Evolutionary conservation across 2,113 vertebrate genomes (phyloP).

Genomic region (Mus musculus): DNA sequence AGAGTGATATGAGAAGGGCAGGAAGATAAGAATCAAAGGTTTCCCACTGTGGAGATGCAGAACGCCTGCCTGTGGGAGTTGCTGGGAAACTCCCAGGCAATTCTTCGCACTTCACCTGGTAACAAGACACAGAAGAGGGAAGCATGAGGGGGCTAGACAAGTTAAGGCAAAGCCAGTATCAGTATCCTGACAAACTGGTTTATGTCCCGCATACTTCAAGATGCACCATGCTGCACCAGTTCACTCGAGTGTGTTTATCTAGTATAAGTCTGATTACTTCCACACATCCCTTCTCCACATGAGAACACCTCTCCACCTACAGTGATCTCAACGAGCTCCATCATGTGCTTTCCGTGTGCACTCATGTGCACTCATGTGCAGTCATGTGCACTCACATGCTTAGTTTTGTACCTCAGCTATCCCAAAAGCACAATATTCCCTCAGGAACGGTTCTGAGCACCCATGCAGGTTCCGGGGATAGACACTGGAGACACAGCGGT

Average conservation of each 20-base stretch:
- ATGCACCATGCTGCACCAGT: not conserved
- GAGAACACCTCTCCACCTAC: slow-evolving; percentile 12
- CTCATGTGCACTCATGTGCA: not conserved
- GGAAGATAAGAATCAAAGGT: slow-evolving; percentile 50
- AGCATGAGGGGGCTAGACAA: not conserved
- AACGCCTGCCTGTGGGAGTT: not conserved
- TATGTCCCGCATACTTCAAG: slow-evolving; percentile 39
- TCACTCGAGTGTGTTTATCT: not conserved
- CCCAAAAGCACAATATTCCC: slow-evolving; percentile 11
- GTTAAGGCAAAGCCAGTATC: slow-evolving; percentile 37
- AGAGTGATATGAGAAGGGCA: slow-evolving; percentile 58
- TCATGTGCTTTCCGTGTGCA: not conserved
- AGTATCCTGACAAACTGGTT: slow-evolving; percentile 4
- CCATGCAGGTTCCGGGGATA: not conserved
- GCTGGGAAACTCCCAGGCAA: slow-evolving; percentile 29
- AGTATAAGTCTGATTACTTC: slow-evolving; percentile 59
- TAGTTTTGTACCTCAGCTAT: not conserved
- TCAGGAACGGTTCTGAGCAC: slow-evolving; percentile 35
- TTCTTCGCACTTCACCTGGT: not conserved
- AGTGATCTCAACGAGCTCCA: slow-evolving; percentile 24
- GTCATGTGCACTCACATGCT: not conserved
- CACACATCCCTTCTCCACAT: not conserved
- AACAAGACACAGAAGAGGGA: not conserved
- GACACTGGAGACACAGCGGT: not conserved
- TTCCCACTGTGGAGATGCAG: not conserved